Conservation (phyloP, 2,797 vertebrate genomes). For the Gouania willdenowi region DNA sequence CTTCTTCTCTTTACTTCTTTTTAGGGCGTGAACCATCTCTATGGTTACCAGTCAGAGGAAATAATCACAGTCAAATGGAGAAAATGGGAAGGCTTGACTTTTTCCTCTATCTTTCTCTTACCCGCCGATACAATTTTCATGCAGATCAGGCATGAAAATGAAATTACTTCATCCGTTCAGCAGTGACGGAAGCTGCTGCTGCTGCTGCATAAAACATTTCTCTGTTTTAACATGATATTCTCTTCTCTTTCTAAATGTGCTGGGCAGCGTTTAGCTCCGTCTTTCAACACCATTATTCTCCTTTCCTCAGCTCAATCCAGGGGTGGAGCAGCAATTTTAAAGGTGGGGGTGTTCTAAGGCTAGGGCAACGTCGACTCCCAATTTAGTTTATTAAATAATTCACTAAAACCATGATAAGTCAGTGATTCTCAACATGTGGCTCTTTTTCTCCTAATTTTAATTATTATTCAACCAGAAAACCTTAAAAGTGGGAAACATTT, state of each 20-base stretch:
- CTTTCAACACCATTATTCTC: conserved; percentile 25
- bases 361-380: too few species aligned
- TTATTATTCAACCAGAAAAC: too few species aligned
- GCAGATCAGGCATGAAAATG: conserved; percentile 81
- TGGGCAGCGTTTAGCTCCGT: conserved; percentile 26
- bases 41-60: conserved; percentile 59
- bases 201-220: conserved; percentile 78
- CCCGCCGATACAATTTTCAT: conserved; percentile 65
- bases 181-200: conserved; percentile 72
- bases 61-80: conserved; percentile 62
- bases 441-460: too few species aligned
- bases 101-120: conserved; percentile 41
- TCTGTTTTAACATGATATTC: conserved; percentile 74
- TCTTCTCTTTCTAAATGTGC: conserved; percentile 63
- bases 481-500: too few species aligned
- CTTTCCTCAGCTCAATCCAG: conserved; percentile 32
- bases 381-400: too few species aligned
- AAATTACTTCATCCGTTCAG: conserved; percentile 76
- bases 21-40: conserved; percentile 39
- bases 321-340: conserved; percentile 33
- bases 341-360: too few species aligned
- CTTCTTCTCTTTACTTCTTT: too few species aligned
- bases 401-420: too few species aligned
- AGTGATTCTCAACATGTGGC: too few species aligned
- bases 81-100: conserved; percentile 36